Base-by-base conservation (phyloP, 1,140 invertebrate species). In the Drosophila rhopaloa region DNA sequence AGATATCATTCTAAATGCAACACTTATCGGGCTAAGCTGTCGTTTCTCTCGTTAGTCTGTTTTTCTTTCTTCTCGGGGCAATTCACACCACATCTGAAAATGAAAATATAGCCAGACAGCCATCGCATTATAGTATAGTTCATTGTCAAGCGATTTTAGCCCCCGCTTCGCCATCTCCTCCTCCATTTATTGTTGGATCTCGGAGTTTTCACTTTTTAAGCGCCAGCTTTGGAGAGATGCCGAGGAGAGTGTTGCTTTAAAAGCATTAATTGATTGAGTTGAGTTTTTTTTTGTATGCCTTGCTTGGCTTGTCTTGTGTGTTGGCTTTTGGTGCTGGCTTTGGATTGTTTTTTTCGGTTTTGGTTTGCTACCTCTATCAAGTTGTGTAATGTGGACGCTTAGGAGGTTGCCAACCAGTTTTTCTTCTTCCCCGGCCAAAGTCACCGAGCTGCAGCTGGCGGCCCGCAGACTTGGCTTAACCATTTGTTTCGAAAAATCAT, bases 341-440 rank as follows among this genome's bases (percentile, higher is more conserved):
- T 63, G 27, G 38, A 8, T 60, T 35, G 24, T 40, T 53, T 46
- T 7, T 50, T 54, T 67, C 13, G 29, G 19, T 29, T 68, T 51
- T 38, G 46, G 58, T 38, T 55, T 14, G 62, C 24, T 71, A 56
- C 65, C 65, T 70, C 65, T 32, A 70, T 57, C 50, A 40, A 57
- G 67, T 71, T 71, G 67, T 71, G 67, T 71, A 71, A 71, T 71
- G 51, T 70, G 67, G 65, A 70, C 67, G 67, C 67, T 70, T 71
- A 55, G 65, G 60, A 66, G 67, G 24, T 37, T 50, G 41, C 43
- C 67, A 70, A 71, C 67, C 67, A 71, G 65, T 71, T 71, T 71
- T 71, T 57, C 62, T 24, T 70, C 67, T 70, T 57, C 51, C 24
- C 41, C 67, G 41, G 24, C 44, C 63, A 68, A 54, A 66, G 62